Base-by-base conservation (phyloP, 2,797 vertebrate species). In the Alosa sapidissima region DNA sequence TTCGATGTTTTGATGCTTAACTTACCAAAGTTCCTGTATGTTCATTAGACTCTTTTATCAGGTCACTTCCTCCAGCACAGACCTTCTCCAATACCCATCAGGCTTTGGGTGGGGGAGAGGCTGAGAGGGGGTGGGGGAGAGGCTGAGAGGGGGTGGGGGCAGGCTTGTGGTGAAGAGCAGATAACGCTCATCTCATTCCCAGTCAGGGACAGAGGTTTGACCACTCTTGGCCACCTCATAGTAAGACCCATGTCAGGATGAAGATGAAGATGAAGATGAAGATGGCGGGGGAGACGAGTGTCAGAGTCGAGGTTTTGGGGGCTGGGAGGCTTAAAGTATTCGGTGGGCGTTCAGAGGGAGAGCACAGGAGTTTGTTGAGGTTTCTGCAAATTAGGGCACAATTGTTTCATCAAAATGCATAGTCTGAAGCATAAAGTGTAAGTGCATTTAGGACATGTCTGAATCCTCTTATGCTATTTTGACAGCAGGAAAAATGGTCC, bases 31-130 rank as follows among this genome's bases (percentile, higher is more conserved):
- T 97, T 97, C 95, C 95, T 95, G 95, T 96, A 94, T 96, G 95
- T 97, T 97, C 96, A 96, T 97, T 97, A 97, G 96, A 96, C 95
- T 96, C 95, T 95, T 97, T 97, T 97, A 97, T 97, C 96, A 94
- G 95, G 36, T 78, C 72, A 21, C 36, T 47, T 78, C 36, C 41
- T 78, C 41, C 41, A 21, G 36, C 36, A 91, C 89, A 94, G 94
- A 94, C 95, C 94, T 95, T 93, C 93, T 91, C 95, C 95, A 96
- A 96, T 97, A 96, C 89, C 92, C 94, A 96, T 97, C 96, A 94
- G 95, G 95, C 96, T 41, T 78, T 72, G 36, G 91, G 90, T 13
- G 91, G 90, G 93, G 93, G 90, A 33, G 1, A 36, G 45, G 85
- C 62, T 89, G 86, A 86, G 84, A 90, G 85, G 36, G 24, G 91